Percentiles rank a stretch among this genome's conserved stretches.
Conservation (phyloP, 1,140 invertebrate genomes). For the Caerostris darwini region DNA sequence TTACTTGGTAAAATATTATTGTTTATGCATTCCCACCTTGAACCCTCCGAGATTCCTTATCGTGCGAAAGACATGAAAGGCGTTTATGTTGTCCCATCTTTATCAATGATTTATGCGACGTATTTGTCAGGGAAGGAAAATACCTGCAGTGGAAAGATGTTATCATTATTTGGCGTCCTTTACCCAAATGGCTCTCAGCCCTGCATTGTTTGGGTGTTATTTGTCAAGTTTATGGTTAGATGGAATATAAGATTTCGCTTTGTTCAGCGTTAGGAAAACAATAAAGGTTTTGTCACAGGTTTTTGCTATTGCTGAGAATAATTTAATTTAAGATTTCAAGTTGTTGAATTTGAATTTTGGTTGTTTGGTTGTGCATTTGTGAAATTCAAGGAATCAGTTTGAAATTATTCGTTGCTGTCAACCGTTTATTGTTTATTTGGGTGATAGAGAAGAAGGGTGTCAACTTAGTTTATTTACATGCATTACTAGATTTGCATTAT, state of each 20-base stretch:
- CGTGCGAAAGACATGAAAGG: neutral
- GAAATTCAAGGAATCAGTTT: too few relatives aligned
- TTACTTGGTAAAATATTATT: neutral
- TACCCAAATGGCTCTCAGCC: neutral
- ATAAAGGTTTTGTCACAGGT: neutral
- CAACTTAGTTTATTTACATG: too few relatives aligned
- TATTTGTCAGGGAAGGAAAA: neutral
- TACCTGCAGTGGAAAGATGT: neutral
- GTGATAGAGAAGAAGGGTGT: too few relatives aligned
- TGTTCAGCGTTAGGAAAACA: neutral
- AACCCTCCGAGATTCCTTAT: neutral
- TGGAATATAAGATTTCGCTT: neutral
- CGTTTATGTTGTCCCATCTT: neutral
- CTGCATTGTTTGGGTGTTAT: neutral
- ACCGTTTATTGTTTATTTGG: too few relatives aligned
- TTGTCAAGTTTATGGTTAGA: neutral
- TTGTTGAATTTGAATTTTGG: too few relatives aligned
- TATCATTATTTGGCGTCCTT: neutral
- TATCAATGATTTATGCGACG: conserved; percentile 10
- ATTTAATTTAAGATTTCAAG: too few relatives aligned
- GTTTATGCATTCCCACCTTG: conserved; percentile 6
- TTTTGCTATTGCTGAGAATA: too few relatives aligned
- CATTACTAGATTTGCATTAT: too few relatives aligned
- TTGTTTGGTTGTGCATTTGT: too few relatives aligned
- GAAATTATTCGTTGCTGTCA: too few relatives aligned